phyloP scores from a whole-genome alignment of 1,140 invertebrate species.

The Homalodisca vitripennis region DNA sequence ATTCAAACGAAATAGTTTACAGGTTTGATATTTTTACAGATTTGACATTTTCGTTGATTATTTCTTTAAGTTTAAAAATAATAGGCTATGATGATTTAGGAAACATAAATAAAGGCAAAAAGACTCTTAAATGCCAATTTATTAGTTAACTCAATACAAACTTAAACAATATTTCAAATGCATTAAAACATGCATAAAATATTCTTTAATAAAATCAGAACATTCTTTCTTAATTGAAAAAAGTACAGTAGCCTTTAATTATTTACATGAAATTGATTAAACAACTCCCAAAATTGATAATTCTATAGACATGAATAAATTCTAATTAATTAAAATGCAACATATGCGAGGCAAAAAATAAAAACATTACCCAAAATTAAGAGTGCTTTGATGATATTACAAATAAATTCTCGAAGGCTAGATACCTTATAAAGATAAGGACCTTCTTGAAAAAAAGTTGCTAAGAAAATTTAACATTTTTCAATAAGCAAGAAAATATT shows the following conservation, averaged over 20 bases:
- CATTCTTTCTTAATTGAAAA: background rate
- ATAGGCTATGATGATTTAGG: background rate
- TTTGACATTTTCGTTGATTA: background rate
- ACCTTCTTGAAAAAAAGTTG: no score
- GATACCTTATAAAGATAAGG: no score
- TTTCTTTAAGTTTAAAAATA: background rate
- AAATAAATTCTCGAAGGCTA: no score
- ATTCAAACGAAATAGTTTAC: background rate
- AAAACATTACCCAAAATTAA: no score
- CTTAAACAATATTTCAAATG: constrained; percentile 7
- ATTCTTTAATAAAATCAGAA: background rate
- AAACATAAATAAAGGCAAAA: background rate
- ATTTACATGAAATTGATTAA: background rate
- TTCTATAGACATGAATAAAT: background rate
- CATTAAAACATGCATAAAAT: constrained; percentile 22
- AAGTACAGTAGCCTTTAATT: background rate
- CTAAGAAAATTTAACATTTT: no score
- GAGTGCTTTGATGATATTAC: no score
- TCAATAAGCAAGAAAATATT: no score
- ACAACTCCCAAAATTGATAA: background rate
- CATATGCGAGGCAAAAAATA: background rate
- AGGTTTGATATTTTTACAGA: background rate
- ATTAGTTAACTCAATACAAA: constrained; percentile 6
- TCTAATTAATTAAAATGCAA: background rate
- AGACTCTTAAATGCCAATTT: constrained; percentile 5